Base-by-base conservation (phyloP, 2,888 invertebrate genomes). In the Choristoneura rosaceana region DNA sequence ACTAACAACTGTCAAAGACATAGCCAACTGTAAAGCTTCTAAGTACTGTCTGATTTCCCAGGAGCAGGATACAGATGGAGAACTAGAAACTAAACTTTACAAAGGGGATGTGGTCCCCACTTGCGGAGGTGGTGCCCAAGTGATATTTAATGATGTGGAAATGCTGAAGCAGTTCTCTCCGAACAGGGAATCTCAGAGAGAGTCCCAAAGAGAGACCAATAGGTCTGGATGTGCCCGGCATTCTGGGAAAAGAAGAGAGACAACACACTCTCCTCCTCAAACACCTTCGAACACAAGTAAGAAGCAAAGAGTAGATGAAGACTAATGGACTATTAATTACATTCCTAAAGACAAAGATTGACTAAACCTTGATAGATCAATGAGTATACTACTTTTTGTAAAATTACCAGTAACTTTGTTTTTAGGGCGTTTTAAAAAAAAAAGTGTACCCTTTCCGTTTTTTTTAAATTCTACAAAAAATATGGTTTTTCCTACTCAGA, bases 61-160 rank as follows among this genome's bases (percentile, higher is more conserved):
- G 90, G 98, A 98, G 80, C 96, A 97, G 25, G 99, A 99, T 85
- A 96, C 97, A 0, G 97, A 97, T 79, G 99, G 99, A 0, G 98
- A 98, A 83, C 92, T 99, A 3, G 98, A 98, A 88, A 99, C 99
- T 0, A 97, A 97, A 81, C 86, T 99, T 15, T 98, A 97, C 85
- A 99, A 99, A 96, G 99, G 97, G 14, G 98, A 99, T 86, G 97
- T 99, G 3, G 95, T 99, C 2, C 98, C 98, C 0, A 99, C 99
- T 0, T 96, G 97, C 71, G 97, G 98, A 1, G 99, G 99, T 0
- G 99, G 99, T 0, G 98, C 99, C 0, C 98, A 99, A 84, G 97
- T 99, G 0, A 96, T 99, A 38, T 99, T 99, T 86, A 97, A 98
- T 80, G 99, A 99, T 88, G 97, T 99, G 0, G 99, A 99, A 87